phyloP scores from a whole-genome alignment of 1,140 invertebrate genomes.

The Contarinia nasturtii region DNA sequence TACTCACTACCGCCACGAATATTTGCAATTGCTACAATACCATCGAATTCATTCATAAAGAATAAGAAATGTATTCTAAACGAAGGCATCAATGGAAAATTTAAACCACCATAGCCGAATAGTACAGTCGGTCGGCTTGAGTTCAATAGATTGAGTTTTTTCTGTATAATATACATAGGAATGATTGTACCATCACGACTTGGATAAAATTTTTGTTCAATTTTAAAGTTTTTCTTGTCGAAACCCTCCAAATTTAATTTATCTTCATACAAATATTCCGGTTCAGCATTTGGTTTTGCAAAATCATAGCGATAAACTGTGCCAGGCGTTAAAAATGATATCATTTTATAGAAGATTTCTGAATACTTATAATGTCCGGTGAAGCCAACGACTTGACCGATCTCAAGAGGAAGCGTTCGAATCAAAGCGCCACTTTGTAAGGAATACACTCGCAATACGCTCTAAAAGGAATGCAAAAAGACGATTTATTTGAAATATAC shows the following conservation, averaged over 20 bases:
- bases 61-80: conserved; percentile 65
- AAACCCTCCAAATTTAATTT: conserved; percentile 43
- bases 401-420: conserved; percentile 55
- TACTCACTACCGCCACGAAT: conserved; percentile 83
- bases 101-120: conserved; percentile 93
- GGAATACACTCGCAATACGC: conserved; percentile 62
- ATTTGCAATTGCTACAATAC: conserved; percentile 74
- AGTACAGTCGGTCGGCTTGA: conserved; percentile 60
- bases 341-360: conserved; percentile 88
- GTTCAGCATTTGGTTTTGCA: conserved; percentile 34
- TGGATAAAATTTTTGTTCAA: conserved; percentile 73
- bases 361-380: conserved; percentile 68
- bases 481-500: too few relatives aligned
- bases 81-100: conserved; percentile 65
- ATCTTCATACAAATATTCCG: conserved; percentile 34
- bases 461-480: conserved; percentile 38
- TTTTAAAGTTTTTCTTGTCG: conserved; percentile 56
- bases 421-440: conserved; percentile 53
- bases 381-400: conserved; percentile 70
- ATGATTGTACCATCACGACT: conserved; percentile 86
- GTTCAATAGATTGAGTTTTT: conserved; percentile 30
- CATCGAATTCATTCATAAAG: conserved; percentile 72
- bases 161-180: conserved; percentile 85
- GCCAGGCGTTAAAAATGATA: conserved; percentile 85
- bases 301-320: conserved; percentile 80